These are phyloP conservation scores for Villa cingulata DNA, from an alignment of 2,888 invertebrate species.

Conservation along the genomic window DNA sequence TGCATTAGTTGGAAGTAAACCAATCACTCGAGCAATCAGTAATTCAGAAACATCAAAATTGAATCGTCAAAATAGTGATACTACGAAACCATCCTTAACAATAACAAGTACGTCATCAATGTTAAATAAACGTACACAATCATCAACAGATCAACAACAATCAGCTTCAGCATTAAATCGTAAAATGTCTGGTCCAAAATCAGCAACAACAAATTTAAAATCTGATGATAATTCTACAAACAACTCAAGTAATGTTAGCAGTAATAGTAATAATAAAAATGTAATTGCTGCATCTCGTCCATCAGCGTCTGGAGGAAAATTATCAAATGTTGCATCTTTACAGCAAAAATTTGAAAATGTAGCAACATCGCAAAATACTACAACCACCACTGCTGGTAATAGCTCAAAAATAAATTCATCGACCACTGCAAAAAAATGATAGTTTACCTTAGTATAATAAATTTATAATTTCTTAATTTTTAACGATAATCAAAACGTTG, in stretches of 20 bases:
- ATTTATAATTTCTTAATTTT: too few relatives aligned
- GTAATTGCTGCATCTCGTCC: constrained; percentile 29
- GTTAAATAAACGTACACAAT: not conserved
- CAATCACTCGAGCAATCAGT: not conserved
- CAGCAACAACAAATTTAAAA: not conserved
- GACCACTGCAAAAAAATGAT: constrained; percentile 7
- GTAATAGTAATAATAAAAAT: constrained; percentile 9
- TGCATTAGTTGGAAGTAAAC: constrained; percentile 16
- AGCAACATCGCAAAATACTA: not conserved
- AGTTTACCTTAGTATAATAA: too few relatives aligned
- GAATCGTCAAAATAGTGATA: constrained; percentile 2
- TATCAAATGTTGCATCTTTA: constrained; percentile 59
- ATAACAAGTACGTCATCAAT: not conserved
- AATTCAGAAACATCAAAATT: not conserved
- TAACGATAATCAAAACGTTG: too few relatives aligned
- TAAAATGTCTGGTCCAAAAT: not conserved
- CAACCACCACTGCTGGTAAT: not conserved
- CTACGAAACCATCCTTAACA: constrained; percentile 3
- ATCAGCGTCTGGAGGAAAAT: constrained; percentile 38
- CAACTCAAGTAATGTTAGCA: constrained; percentile 11
- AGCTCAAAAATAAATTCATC: not conserved
- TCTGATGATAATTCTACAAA: not conserved
- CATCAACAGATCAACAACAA: not conserved
- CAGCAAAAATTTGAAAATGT: constrained; percentile 64
- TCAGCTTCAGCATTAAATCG: too few relatives aligned